A percentile compares a stretch with the other conserved stretches of the same genome.
These are phyloP conservation scores for Agrochola circellaris DNA, from an alignment of 2,888 invertebrate species.

Conservation along the genomic window DNA sequence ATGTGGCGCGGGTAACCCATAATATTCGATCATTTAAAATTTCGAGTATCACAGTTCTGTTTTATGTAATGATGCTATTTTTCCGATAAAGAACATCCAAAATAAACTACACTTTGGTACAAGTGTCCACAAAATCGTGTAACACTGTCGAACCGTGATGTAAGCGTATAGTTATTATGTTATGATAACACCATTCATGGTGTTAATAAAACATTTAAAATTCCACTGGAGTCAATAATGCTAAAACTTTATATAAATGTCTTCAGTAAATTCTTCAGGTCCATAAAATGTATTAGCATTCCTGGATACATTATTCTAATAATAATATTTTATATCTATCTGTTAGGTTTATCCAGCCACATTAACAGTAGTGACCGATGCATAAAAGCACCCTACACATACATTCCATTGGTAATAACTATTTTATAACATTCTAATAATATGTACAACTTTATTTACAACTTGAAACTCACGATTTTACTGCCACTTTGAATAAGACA, in stretches of 20 bases:
- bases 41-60: slow-evolving; percentile 69
- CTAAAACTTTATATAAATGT: slow-evolving; percentile 60
- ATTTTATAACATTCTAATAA: slow-evolving; percentile 71
- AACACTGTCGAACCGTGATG: slow-evolving; percentile 38
- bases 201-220: slow-evolving; percentile 61
- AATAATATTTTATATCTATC: slow-evolving; percentile 66
- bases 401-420: slow-evolving; percentile 84
- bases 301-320: slow-evolving; percentile 64
- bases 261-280: slow-evolving; percentile 65
- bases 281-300: slow-evolving; percentile 60
- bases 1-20: slow-evolving; percentile 77
- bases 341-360: slow-evolving; percentile 73
- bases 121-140: slow-evolving; percentile 61
- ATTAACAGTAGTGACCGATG: slow-evolving; percentile 80
- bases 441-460: slow-evolving; percentile 84
- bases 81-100: slow-evolving; percentile 65
- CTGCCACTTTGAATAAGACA: slow-evolving; percentile 78
- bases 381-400: slow-evolving; percentile 81
- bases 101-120: slow-evolving; percentile 61
- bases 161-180: slow-evolving; percentile 41
- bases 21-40: slow-evolving; percentile 64
- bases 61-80: slow-evolving; percentile 63
- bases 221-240: slow-evolving; percentile 60
- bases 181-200: slow-evolving; percentile 42
- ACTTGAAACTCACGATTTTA: slow-evolving; percentile 77